Conservation (phyloP, 2,113 vertebrate species). For the Nesogale talazaci region DNA sequence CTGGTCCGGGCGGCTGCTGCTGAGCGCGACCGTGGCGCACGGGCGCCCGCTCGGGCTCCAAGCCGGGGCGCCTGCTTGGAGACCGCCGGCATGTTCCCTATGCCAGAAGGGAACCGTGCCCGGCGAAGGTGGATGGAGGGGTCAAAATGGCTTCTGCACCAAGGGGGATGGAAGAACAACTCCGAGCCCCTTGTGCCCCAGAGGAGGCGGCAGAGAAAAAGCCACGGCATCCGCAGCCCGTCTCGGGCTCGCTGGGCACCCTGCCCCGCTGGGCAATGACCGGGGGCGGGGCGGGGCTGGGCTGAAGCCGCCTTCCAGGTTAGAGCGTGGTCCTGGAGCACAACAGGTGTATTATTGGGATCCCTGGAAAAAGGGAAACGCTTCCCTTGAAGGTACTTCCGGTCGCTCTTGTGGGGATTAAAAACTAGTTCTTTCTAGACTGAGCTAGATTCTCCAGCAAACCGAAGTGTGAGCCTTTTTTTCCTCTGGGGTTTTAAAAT, state of each 20-base stretch:
- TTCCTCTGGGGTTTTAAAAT: neutral
- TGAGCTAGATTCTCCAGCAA: neutral
- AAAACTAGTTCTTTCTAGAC: neutral
- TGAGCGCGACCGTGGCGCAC: neutral
- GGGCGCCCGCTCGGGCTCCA: neutral
- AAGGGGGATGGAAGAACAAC: neutral
- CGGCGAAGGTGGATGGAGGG: neutral
- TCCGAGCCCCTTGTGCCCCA: neutral
- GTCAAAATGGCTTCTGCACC: conserved; percentile 55
- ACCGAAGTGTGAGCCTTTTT: neutral
- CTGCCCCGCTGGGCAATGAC: neutral
- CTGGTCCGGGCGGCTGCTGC: neutral
- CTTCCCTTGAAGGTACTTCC: neutral
- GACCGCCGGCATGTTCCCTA: neutral
- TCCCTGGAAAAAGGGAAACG: conserved; percentile 51
- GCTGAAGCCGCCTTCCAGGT: neutral
- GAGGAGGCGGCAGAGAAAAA: neutral
- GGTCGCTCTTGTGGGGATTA: neutral
- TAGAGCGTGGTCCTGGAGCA: neutral
- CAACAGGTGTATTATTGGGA: conserved; percentile 49
- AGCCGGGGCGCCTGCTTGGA: neutral
- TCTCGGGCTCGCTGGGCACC: neutral
- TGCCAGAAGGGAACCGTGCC: neutral
- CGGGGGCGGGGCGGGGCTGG: neutral
- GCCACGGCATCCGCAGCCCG: neutral